phyloP scores from a whole-genome alignment of 2,113 vertebrate genomes.

The Xenopus borealis region DNA sequence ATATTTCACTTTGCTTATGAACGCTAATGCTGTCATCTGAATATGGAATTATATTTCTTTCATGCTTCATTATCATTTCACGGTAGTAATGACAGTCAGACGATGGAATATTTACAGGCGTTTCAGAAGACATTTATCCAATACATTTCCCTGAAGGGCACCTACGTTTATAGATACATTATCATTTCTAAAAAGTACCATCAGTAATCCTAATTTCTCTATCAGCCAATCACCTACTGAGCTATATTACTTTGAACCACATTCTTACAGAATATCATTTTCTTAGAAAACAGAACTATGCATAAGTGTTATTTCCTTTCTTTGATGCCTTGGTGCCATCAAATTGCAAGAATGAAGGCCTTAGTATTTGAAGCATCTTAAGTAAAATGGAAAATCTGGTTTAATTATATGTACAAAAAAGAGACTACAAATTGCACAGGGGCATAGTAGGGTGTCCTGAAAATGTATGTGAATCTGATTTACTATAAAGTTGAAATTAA shows the following conservation, averaged over 20 bases:
- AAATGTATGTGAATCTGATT: too few species aligned
- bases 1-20: conserved; percentile 93
- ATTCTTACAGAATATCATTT: too few species aligned
- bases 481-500: too few species aligned
- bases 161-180: conserved; percentile 84
- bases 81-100: conserved; percentile 85
- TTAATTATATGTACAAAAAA: too few species aligned
- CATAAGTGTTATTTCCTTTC: too few species aligned
- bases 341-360: too few species aligned
- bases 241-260: not conserved
- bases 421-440: too few species aligned
- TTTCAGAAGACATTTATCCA: conserved; percentile 87
- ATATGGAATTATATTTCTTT: conserved; percentile 90
- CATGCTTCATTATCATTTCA: conserved; percentile 90
- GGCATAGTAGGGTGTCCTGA: too few species aligned
- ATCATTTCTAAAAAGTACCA: conserved; percentile 70
- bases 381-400: too few species aligned
- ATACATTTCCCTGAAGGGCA: conserved; percentile 83
- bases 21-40: conserved; percentile 89
- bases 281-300: too few species aligned
- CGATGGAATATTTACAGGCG: conserved; percentile 88
- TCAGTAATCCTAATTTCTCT: conserved; percentile 68
- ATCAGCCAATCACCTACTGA: conserved; percentile 59
- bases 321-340: too few species aligned
- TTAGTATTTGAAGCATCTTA: too few species aligned